phyloP scores from a whole-genome alignment of 2,888 invertebrate genomes.

The Gymnosoma rotundatum region DNA sequence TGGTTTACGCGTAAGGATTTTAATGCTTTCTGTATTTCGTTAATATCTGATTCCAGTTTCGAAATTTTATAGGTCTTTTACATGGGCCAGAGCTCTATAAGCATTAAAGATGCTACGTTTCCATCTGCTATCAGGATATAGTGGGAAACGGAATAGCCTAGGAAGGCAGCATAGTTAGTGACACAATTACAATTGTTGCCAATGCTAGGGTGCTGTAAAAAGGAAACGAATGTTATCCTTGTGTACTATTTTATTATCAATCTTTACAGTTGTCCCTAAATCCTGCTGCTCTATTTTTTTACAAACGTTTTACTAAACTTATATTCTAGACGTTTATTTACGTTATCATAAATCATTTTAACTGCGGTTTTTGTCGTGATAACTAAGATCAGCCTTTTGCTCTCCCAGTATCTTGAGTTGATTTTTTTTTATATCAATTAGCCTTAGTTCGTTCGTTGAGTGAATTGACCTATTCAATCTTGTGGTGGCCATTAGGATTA shows the following conservation, averaged over 20 bases:
- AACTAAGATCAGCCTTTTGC: neutral
- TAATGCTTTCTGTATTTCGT: neutral
- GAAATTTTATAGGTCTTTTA: constrained; percentile 1
- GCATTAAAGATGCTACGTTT: neutral
- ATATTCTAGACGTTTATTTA: neutral
- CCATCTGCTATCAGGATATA: constrained; percentile 27
- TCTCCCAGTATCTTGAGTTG: neutral
- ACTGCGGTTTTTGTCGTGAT: neutral
- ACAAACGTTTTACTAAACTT: neutral
- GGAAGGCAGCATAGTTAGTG: constrained; percentile 10
- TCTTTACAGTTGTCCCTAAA: neutral
- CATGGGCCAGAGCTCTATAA: constrained; percentile 10
- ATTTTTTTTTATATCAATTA: neutral
- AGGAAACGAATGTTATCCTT: neutral
- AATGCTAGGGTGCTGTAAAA: neutral
- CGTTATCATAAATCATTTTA: neutral
- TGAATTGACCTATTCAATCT: neutral
- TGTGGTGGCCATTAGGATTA: neutral
- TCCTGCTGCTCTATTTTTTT: neutral
- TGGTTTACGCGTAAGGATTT: neutral
- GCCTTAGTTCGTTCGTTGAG: neutral
- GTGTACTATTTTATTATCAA: too few relatives aligned
- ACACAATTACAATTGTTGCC: neutral
- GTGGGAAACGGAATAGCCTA: constrained; percentile 3
- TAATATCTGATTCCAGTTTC: neutral